phyloP scores from a whole-genome alignment of 2,888 invertebrate genomes.

The Notocelia uddmanniana region DNA sequence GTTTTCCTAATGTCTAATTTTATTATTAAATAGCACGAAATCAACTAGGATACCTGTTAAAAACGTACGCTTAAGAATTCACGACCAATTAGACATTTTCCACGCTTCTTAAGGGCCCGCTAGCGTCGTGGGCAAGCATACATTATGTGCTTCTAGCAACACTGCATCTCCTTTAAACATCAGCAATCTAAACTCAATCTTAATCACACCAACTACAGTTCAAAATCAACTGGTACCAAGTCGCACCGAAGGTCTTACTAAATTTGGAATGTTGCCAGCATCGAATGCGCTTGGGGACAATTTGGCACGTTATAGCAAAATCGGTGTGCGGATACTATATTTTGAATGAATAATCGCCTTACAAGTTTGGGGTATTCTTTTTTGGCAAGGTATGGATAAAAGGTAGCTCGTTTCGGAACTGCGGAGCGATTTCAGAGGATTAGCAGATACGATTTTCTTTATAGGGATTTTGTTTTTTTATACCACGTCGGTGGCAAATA shows the following conservation, averaged over 20 bases:
- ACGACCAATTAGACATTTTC: conserved; percentile 40
- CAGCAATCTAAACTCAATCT: background rate
- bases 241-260: conserved; percentile 39
- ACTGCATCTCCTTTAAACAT: conserved; percentile 1
- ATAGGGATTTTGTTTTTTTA: background rate
- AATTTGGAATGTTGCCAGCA: conserved; percentile 54
- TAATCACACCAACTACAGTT: conserved; percentile 1
- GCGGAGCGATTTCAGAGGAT: conserved; percentile 17
- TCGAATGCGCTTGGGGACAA: conserved; percentile 55
- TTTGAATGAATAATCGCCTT: conserved; percentile 39
- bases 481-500: no score
- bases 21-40: no score
- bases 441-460: conserved; percentile 7
- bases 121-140: conserved; percentile 37
- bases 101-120: conserved; percentile 22
- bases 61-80: background rate
- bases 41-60: background rate
- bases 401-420: conserved; percentile 1
- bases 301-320: conserved; percentile 66
- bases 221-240: background rate
- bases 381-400: conserved; percentile 44
- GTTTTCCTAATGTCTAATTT: no score
- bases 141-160: conserved; percentile 29
- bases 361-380: conserved; percentile 25
- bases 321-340: conserved; percentile 49